phyloP scores from a whole-genome alignment of 1,140 invertebrate species.

The Nylanderia fulva region DNA sequence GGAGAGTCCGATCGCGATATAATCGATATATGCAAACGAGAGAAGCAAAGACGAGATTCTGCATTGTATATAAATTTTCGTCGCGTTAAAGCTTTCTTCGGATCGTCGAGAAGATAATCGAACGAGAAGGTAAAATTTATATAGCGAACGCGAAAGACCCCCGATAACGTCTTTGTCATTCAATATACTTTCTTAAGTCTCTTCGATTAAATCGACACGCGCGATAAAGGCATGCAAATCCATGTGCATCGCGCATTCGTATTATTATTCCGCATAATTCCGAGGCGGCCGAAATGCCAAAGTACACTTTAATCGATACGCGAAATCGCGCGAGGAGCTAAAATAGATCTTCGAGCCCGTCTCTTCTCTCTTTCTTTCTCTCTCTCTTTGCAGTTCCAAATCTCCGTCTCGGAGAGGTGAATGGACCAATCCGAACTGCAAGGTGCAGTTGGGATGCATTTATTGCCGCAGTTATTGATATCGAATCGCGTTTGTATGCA shows the following conservation, averaged over 20 bases:
- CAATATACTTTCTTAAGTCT: neutral
- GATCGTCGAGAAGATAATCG: neutral
- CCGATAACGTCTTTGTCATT: neutral
- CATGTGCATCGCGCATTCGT: too few relatives aligned
- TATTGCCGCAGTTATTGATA: constrained; percentile 1
- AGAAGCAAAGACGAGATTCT: too few relatives aligned
- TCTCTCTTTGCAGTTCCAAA: neutral
- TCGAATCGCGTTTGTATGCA: neutral
- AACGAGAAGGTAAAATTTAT: neutral
- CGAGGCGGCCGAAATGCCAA: neutral
- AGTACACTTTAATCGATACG: constrained; percentile 1
- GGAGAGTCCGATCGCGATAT: neutral
- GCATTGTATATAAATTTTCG: constrained; percentile 14
- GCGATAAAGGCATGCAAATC: neutral
- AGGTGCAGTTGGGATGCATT: constrained; percentile 8
- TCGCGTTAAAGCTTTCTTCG: neutral
- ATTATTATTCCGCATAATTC: neutral
- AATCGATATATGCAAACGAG: constrained; percentile 33
- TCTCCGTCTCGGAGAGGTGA: neutral
- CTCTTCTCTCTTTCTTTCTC: too few relatives aligned
- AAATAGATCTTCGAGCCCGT: neutral
- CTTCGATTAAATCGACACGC: constrained; percentile 1
- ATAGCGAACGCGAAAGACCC: neutral
- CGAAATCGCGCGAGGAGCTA: neutral
- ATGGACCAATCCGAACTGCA: neutral